Conservation (phyloP, 2,113 vertebrate species). For the Microcebus ravelobensis region DNA sequence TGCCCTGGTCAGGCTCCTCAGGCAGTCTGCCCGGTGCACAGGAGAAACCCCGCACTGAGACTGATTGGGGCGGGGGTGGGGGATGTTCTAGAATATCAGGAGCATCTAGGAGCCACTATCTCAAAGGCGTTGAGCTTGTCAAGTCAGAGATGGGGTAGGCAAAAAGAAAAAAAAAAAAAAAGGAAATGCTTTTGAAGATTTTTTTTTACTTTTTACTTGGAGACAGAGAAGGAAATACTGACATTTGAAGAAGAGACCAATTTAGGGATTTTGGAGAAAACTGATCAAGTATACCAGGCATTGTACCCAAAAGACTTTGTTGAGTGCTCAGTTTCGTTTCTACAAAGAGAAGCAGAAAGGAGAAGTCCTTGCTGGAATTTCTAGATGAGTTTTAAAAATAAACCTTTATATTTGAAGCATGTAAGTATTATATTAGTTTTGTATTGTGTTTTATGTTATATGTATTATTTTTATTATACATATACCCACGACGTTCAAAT, state of each 20-base stretch:
- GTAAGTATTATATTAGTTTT: neutral
- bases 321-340: neutral
- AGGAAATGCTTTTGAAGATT: neutral
- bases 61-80: fast-evolving
- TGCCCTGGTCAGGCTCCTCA: neutral
- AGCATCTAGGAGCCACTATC: neutral
- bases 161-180: neutral
- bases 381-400: neutral
- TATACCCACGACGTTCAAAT: neutral
- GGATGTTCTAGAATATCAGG: too few species aligned
- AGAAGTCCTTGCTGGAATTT: neutral
- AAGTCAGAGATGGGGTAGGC: neutral
- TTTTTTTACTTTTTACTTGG: neutral
- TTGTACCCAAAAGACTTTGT: neutral
- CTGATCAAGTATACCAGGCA: neutral
- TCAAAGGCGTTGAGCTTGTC: neutral
- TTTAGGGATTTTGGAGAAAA: neutral
- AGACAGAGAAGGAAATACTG: neutral
- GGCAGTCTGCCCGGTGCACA: neutral
- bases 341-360: neutral
- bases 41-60: too few species aligned
- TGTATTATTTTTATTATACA: neutral
- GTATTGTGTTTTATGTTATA: neutral
- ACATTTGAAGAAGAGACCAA: neutral
- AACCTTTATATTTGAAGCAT: neutral